These are phyloP conservation scores for Perca schrenkii DNA, from an alignment of 2,113 vertebrate genomes.

Conservation along the genomic window DNA sequence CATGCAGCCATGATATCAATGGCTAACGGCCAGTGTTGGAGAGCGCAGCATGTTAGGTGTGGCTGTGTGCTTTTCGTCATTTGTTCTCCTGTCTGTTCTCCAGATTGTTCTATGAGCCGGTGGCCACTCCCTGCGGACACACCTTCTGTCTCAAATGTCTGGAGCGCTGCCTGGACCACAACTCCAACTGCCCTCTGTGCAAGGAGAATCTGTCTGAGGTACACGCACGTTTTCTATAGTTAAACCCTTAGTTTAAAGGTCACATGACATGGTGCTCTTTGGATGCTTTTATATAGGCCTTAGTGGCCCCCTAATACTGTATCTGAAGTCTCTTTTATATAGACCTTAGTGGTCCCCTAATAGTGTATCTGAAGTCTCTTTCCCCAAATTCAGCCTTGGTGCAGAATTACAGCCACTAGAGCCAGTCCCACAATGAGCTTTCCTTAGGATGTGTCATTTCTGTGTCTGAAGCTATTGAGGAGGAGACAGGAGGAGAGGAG, in stretches of 20 bases:
- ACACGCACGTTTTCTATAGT: slow-evolving; percentile 2
- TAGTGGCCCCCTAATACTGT: no score
- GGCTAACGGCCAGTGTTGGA: neutral
- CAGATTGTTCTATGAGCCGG: slow-evolving; percentile 95
- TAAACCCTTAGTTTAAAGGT: neutral
- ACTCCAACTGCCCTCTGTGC: slow-evolving; percentile 92
- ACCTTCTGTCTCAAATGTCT: slow-evolving; percentile 97
- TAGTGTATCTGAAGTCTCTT: no score
- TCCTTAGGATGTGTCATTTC: no score
- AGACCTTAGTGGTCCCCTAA: no score
- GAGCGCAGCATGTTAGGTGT: neutral
- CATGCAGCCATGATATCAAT: neutral
- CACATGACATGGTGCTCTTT: no score
- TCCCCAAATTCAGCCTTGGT: no score
- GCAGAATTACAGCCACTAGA: no score
- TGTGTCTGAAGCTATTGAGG: no score
- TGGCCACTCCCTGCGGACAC: slow-evolving; percentile 93
- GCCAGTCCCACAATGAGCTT: no score
- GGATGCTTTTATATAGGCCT: no score
- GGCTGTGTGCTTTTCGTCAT: slow-evolving; percentile 13
- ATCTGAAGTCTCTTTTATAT: no score
- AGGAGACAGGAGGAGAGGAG: no score
- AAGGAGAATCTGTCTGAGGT: slow-evolving; percentile 94
- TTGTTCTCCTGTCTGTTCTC: neutral
- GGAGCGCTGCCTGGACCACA: slow-evolving; percentile 94